Percentiles rank a stretch among this genome's conserved stretches.
phyloP scores from a whole-genome alignment of 2,113 vertebrate genomes.

The Orcinus orca region DNA sequence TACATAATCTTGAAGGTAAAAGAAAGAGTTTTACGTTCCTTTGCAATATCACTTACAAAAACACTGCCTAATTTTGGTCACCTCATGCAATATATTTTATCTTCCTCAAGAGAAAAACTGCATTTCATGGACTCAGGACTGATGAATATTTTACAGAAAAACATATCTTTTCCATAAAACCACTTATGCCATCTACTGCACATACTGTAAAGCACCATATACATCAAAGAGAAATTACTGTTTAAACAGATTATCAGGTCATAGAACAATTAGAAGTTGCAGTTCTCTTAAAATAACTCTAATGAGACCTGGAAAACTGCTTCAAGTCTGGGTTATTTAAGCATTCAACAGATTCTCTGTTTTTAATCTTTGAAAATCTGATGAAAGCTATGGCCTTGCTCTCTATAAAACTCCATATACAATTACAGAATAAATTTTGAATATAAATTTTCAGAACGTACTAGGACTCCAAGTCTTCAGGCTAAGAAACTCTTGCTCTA shows the following conservation, averaged over 20 bases:
- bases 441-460: constrained; percentile 13
- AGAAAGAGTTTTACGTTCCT: background rate
- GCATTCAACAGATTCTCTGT: constrained; percentile 13
- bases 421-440: constrained; percentile 20
- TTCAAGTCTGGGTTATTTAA: constrained; percentile 7
- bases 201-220: background rate
- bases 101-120: constrained; percentile 19
- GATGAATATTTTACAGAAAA: background rate
- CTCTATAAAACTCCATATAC: constrained; percentile 24
- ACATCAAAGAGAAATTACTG: constrained; percentile 29
- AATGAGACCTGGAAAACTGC: background rate
- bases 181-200: background rate
- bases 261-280: background rate
- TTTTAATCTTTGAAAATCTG: constrained; percentile 55
- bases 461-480: background rate
- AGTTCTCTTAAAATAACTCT: constrained; percentile 27
- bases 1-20: background rate
- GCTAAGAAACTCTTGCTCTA: background rate
- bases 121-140: background rate
- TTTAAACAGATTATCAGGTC: background rate
- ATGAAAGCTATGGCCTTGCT: background rate
- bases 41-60: background rate
- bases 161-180: background rate
- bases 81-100: background rate
- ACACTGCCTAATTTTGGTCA: background rate